Base-by-base conservation (phyloP, 2,113 vertebrate species). In the Onychorhynchus coronatus region DNA sequence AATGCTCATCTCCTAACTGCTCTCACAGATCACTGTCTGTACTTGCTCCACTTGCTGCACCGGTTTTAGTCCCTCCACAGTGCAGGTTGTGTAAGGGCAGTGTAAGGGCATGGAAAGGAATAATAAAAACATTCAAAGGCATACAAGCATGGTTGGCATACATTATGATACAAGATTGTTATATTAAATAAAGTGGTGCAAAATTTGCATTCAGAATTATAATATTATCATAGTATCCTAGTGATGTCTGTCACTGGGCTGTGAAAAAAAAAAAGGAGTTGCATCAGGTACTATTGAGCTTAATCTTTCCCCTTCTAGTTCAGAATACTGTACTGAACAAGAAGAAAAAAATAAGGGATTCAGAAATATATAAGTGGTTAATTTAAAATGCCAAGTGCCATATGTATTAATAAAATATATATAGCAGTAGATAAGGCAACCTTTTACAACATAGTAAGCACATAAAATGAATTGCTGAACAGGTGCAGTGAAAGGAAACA, bases 321-420 rank as follows among this genome's bases (percentile, higher is more conserved):
- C 47, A 86, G 42, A 92, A 49, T 24, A 86, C 9, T 66, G 61
- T 78, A 67, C 7, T 59, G 63, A 84, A 84, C 37, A 55, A 35
- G 10, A 8, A 86, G 13, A 78, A 91, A 88, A 80, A 76, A 84
- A 61, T 2, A 66, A 52, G 7, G 19, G 33, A 89, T 67, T 81
- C 22, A 17, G 65, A 91, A 94, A 62, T 46, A n/a, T 23, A 77
- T 9, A 33, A 61, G 58, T 2, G 4, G 39, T 65, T 88, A 56
- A 92, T 85, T 75, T 89, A 76, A 89, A 96, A 96, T 94, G 24
- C n/a, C 70, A 93, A 83, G 42, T 17, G 77, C 12, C 15, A 20
- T 65, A 84, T 56, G 18, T 46, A 70, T 79, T 85, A 93, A 92
- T 91, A 91, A 87, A 56, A 93, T 65, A 93, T n/a, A 91, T 68